Base-by-base conservation (phyloP, 2,888 invertebrate species). In the Pantelozetes paolii region DNA sequence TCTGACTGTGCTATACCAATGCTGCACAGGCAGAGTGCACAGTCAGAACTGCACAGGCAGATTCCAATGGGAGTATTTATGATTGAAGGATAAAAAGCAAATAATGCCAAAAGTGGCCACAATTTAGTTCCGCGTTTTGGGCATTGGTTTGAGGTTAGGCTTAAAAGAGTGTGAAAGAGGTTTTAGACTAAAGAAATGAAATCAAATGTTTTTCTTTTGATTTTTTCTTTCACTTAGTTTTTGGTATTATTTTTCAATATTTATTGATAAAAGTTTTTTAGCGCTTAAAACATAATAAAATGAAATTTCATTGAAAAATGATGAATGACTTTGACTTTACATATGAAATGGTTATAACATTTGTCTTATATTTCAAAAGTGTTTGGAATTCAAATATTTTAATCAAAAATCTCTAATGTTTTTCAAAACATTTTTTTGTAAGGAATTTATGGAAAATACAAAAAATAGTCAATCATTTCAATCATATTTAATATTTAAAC, bases 91-190 rank as follows among this genome's bases (percentile, higher is more conserved):
- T 62, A 62, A 62, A 62, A 62, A 62, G 64, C 64, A 64, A 64
- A 64, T 64, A 64, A 64, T 64, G 36, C 64, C 64, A 64, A 64
- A 64, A 64, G 64, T 64, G 64, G 64, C 64, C 64, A 64, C 64
- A 64, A 64, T 64, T 64, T 64, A 64, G 64, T 64, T 64, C 36
- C 64, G 64, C 64, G 32, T 64, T 36, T 64, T 64, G 32, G 64
- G 36, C 20, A 45, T 70, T 70, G 70, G 70, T 70, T 70, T 70
- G 70, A 70, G 64, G 64, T 64, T 64, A 64, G 20, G 20, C 36
- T 11, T 13, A 9, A 40, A 20, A 50, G n/a, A 50, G 50, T 20
- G 50, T n/a, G 50, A 50, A 20, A 50, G 20, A 2, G 20, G 50
- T 50, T 50, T 8, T n/a, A 6, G 20, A 50, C n/a, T 20, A n/a